Evolutionary conservation across 2,888 invertebrate species (phyloP), one percentile per base, ranked within the genome.

Genomic region (Empis livida): DNA sequence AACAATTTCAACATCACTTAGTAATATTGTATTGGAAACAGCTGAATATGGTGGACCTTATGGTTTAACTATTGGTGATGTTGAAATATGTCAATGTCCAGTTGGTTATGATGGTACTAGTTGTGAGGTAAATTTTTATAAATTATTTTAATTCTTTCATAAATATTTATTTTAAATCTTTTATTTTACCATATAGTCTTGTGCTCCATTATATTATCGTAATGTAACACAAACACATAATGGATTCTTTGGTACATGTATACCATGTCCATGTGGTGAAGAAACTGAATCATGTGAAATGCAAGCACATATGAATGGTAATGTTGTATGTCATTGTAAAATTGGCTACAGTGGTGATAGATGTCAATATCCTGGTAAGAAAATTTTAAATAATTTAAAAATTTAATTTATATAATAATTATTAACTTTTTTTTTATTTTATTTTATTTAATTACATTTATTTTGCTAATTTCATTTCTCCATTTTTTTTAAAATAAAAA

Each of bases 81-180:
- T 97, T 43, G 96, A 97, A 73, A 78, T 76, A 41, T 97, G 95
- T 64, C 71, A 77, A 44, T 94, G 94, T 61, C 91, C 91, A 0
- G 59, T 68, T 1, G 92, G 89, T 2, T 91, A 90, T 60, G 71
- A 71, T 10, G 93, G 93, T 46, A 79, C 81, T 1, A 91, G 90
- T 45, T 93, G 93, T 61, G 91, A 93, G 66, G 74, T 74, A 56
- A 14, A n/a, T 44, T 31, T 43, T n/a, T n/a, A n/a, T 27, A 23
- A 16, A 37, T 45, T 10, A 23, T 23, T 31, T 43, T 40, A 11
- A 23, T 20, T 39, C 23, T 42, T 20, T 48, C 69, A 17, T 27
- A 56, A 71, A 27, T 23, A 11, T 23, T 35, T 35, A 35, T 5
- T 35, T n/a, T 13, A 35, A 35, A 13, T 35, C 4, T 13, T n/a